Conservation (phyloP, 2,888 invertebrate genomes). For the Synergus itoensis region DNA sequence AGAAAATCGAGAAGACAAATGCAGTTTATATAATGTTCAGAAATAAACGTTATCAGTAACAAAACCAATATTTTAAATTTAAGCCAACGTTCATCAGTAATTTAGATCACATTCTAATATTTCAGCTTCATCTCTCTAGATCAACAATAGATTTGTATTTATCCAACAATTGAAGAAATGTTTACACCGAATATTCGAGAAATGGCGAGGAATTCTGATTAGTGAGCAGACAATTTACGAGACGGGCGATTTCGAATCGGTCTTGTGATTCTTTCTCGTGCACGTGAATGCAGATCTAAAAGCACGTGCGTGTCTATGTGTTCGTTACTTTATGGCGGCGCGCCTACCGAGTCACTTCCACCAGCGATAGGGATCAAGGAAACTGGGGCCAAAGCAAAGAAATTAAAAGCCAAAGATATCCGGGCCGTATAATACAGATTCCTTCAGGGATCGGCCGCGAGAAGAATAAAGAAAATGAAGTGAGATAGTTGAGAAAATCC, state of each 20-base stretch:
- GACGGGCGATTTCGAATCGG: not conserved
- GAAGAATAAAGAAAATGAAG: slow-evolving; percentile 22
- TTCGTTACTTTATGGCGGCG: slow-evolving; percentile 51
- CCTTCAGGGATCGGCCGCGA: slow-evolving; percentile 10
- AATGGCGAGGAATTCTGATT: not conserved
- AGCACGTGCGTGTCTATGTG: slow-evolving; percentile 48
- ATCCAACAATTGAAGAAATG: not conserved
- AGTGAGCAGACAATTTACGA: not conserved
- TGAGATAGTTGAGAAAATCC: slow-evolving; percentile 49
- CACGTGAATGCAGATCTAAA: slow-evolving; percentile 23
- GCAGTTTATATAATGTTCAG: too few relatives aligned
- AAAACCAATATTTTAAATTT: not conserved
- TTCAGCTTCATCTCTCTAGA: not conserved
- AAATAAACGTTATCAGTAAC: too few relatives aligned
- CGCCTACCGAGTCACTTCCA: slow-evolving; percentile 50
- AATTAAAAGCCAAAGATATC: slow-evolving; percentile 45
- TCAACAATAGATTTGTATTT: not conserved
- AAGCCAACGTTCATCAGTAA: not conserved
- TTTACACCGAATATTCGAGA: not conserved
- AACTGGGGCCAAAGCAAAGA: slow-evolving; percentile 45
- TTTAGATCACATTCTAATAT: not conserved
- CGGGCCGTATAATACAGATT: not conserved
- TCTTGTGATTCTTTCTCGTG: not conserved
- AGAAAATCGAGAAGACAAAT: too few relatives aligned
- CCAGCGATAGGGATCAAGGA: slow-evolving; percentile 52